Percentiles rank a stretch among this genome's conserved stretches.
phyloP scores from a whole-genome alignment of 2,888 invertebrate genomes.

The Zelleria hepariella region DNA sequence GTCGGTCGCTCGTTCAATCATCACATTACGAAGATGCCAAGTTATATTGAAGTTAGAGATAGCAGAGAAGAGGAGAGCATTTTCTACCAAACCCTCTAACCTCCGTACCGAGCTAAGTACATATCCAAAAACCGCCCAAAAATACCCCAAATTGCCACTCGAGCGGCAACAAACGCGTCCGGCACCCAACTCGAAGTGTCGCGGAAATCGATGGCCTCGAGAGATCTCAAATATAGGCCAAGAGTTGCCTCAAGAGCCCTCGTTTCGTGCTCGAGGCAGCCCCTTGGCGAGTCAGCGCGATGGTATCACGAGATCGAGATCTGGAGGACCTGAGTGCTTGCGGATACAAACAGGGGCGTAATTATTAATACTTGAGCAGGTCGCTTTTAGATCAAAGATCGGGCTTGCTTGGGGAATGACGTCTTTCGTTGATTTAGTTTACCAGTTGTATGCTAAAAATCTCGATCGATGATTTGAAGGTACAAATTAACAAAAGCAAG shows the following conservation, averaged over 20 bases:
- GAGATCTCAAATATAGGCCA: conserved; percentile 2
- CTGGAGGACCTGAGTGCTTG: background rate
- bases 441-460: too few species aligned
- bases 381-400: background rate
- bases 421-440: too few species aligned
- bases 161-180: background rate
- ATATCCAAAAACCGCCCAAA: background rate
- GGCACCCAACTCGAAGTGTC: background rate
- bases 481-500: too few species aligned
- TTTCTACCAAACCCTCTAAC: too few species aligned
- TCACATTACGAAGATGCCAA: too few species aligned
- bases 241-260: background rate
- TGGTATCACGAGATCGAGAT: background rate
- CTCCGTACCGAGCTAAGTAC: background rate
- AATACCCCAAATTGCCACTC: background rate
- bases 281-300: background rate
- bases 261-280: background rate
- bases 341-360: background rate
- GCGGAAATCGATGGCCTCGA: background rate
- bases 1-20: too few species aligned
- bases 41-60: too few species aligned
- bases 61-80: too few species aligned
- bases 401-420: too few species aligned
- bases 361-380: background rate
- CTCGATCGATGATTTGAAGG: too few species aligned